Base-by-base conservation (phyloP, 1,140 invertebrate genomes). In the Hycleus cichorii region DNA sequence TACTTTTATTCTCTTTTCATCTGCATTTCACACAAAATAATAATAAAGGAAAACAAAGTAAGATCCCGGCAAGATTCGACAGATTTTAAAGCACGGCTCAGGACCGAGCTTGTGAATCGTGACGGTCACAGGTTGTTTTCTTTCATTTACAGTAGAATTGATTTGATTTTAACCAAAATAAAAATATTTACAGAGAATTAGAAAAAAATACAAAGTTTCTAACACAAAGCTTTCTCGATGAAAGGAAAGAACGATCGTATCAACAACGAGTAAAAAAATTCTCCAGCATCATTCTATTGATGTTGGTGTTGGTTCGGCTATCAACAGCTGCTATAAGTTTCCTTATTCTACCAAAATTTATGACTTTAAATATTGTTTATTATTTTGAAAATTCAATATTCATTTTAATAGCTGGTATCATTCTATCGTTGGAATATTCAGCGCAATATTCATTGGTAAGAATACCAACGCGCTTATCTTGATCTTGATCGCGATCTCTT, bases 31-130 rank as follows among this genome's bases (percentile, higher is more conserved):
- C 18, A 18, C 1, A 18, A 18, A 18, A 18, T 1, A 7, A 32
- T 32, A 32, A 5, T 5, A 32, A 32, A 68, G 67, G 61, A 65
- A 5, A 65, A 63, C 45, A 55, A 60, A 26, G 57, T 57, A 4
- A 64, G 76, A 52, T 74, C 74, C 44, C 79, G 81, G 50, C 79
- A 86, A 64, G 83, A 83, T 62, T 82, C 83, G 0, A 80, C 88
- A 62, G 84, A 87, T 58, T 90, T 89, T 65, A 85, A 87, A 67
- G 78, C 81, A 61, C 76, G 88, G 57, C 78, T 95, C 53, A 80
- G 86, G 64, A 86, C 90, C 72, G 91, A 93, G 70, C 79, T 94
- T 18, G 84, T 91, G 54, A 89, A 85, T 66, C 81, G 89, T 71
- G 87, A 91, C 77, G 86, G 85, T 39, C 81, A 87, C 70, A 85